Evolutionary conservation across 2,888 invertebrate species (phyloP), one percentile per base, ranked within the genome.

Genomic region (Macrosoma leucophasiata): DNA sequence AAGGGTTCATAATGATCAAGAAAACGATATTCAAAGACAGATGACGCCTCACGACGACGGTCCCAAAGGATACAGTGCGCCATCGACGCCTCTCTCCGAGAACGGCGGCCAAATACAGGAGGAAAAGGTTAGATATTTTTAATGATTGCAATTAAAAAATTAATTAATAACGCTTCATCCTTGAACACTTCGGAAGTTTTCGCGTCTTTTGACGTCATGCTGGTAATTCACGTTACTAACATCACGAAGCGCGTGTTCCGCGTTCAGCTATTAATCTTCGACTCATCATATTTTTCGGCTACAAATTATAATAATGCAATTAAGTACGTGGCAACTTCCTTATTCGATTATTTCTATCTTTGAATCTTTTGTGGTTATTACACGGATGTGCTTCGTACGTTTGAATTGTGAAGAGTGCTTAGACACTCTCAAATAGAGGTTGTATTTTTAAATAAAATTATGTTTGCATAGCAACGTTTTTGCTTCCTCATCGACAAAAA

Each of bases 1-100:
- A 39, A 69, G 84, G 46, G 52, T 64, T 13, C 75, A 74, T 30
- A 62, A 63, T 29, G 84, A 82, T 17, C 84, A 85, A 37, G 85
- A 85, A 51, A 84, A 84, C 31, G 84, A 85, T 6, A 41, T 62
- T 0, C 84, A 82, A 14, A 62, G 84, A 40, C 82, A 81, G 41
- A 62, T 82, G 67, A 79, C 79, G 1, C 78, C 82, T 4, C 84
- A 85, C 13, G 85, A 85, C 34, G 79, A 82, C 5, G 79, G 78
- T 18, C 76, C 68, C 0, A 85, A 85, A 39, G 85, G 82, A 20
- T 85, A 85, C 60, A 85, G 85, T 54, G 85, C 85, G 1, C 85
- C 85, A 0, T 84, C 85, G 0, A 85, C 85, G 2, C 85, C 85
- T 6, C 60, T 85, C 1, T 85, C 85, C 1, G 85, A 85, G 47